Conservation (phyloP, 2,888 invertebrate species). For the Netelia inedita region DNA sequence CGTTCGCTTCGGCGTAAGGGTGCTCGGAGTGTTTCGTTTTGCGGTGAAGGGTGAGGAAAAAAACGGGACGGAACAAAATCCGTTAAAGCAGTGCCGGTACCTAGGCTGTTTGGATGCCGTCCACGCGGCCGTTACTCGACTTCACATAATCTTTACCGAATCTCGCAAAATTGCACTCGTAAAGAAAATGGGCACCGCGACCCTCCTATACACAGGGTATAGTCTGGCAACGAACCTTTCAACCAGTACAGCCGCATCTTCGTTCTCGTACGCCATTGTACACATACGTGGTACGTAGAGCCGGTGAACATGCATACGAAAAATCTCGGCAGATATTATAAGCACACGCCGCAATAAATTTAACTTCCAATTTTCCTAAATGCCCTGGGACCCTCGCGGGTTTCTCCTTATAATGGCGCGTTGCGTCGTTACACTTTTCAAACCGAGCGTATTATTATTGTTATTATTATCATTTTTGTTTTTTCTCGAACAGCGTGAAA, state of each 20-base stretch:
- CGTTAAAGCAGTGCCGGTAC: conserved; percentile 42
- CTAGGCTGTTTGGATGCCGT: conserved; percentile 57
- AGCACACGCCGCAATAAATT: conserved; percentile 69
- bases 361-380: conserved; percentile 72
- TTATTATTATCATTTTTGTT: conserved; percentile 44
- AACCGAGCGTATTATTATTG: conserved; percentile 55
- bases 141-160: conserved; percentile 71
- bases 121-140: conserved; percentile 56
- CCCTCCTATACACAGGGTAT: conserved; percentile 14
- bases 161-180: conserved; percentile 73
- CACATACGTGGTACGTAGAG: background rate
- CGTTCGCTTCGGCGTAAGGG: conserved; percentile 25
- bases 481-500: background rate
- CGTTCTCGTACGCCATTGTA: background rate
- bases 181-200: conserved; percentile 56
- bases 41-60: conserved; percentile 47
- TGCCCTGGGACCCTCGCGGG: conserved; percentile 47
- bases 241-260: conserved; percentile 27
- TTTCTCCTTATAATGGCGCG: conserved; percentile 14
- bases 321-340: conserved; percentile 50
- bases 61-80: conserved; percentile 25
- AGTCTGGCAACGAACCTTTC: conserved; percentile 43
- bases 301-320: conserved; percentile 1
- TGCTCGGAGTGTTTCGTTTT: conserved; percentile 41
- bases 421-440: conserved; percentile 56